phyloP scores from a whole-genome alignment of 2,797 vertebrate genomes.

The Atherinosoma microstoma region DNA sequence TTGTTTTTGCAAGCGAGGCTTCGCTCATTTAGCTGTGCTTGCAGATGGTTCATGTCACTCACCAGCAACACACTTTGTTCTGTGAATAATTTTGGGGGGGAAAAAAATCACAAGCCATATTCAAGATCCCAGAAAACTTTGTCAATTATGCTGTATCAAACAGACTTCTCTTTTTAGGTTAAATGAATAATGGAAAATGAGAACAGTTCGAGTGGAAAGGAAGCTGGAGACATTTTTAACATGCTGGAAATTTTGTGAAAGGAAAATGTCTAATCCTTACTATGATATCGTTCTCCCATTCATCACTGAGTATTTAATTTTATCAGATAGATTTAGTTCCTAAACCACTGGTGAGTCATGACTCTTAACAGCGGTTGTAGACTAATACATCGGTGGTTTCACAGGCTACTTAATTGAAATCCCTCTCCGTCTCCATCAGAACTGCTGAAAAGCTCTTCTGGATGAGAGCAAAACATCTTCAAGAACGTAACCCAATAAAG shows the following conservation, averaged over 20 bases:
- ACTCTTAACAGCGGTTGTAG: no score
- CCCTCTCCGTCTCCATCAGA: no score
- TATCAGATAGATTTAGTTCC: neutral
- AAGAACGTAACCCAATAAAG: no score
- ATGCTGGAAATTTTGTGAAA: neutral
- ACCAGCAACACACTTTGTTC: neutral
- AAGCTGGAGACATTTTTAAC: neutral
- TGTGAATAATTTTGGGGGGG: neutral
- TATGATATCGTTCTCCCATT: neutral
- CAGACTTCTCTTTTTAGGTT: neutral
- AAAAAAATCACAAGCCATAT: neutral
- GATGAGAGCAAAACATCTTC: no score
- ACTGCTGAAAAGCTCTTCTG: no score
- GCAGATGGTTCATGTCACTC: neutral
- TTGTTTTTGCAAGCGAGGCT: no score
- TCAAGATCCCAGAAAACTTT: neutral
- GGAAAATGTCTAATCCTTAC: neutral
- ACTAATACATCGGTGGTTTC: no score
- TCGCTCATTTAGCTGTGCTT: neutral
- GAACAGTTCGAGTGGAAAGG: no score
- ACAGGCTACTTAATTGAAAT: no score
- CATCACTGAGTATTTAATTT: neutral
- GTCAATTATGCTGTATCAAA: neutral
- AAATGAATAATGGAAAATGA: neutral
- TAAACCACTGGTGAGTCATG: neutral